These are phyloP conservation scores for Acanthornis magna DNA, from an alignment of 2,797 vertebrate genomes.

Conservation along the genomic window DNA sequence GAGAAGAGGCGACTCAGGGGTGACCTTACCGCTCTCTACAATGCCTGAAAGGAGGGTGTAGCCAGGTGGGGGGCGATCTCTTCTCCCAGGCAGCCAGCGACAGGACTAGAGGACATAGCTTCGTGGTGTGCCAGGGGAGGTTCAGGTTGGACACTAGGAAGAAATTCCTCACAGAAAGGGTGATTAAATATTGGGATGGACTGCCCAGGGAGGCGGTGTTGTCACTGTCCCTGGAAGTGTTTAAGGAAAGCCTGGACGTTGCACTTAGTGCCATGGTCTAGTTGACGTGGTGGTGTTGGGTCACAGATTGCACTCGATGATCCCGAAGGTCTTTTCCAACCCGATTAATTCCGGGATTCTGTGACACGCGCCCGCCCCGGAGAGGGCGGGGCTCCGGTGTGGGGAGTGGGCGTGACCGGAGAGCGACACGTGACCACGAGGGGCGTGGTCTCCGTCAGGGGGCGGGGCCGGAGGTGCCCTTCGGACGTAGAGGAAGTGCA, in stretches of 20 bases:
- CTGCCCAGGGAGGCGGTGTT: not conserved
- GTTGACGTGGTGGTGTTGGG: not conserved
- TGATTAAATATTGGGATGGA: too few species aligned
- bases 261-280: not conserved
- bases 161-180: not conserved
- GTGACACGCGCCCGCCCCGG: rapidly evolving
- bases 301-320: not conserved
- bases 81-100: not conserved
- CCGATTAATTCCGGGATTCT: rapidly evolving
- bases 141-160: too few species aligned
- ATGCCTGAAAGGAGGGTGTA: not conserved
- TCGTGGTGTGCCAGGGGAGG: not conserved
- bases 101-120: not conserved
- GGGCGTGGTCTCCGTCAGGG: rapidly evolving
- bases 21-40: rapidly evolving
- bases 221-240: not conserved
- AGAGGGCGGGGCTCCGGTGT: rapidly evolving
- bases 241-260: too few species aligned
- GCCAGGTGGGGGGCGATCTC: too few species aligned
- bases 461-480: not conserved
- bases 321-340: rapidly evolving
- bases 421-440: rapidly evolving
- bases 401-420: rapidly evolving
- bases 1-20: not conserved
- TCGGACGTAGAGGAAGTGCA: rapidly evolving